These are phyloP conservation scores for Paramormyrops kingsleyae DNA, from an alignment of 2,113 vertebrate species.

Conservation along the genomic window DNA sequence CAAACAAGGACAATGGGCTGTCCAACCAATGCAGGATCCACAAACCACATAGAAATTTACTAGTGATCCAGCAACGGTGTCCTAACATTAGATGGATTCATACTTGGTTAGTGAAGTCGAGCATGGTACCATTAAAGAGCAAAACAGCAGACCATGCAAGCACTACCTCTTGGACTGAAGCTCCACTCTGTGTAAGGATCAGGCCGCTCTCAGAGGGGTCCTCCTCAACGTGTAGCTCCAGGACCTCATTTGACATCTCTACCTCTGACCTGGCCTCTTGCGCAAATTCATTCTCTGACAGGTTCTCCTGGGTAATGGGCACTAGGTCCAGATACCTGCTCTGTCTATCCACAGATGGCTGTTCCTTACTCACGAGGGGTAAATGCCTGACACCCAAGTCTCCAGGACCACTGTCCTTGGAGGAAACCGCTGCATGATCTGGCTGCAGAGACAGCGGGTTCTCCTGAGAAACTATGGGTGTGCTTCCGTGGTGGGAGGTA, in stretches of 20 bases:
- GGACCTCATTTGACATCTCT: conserved; percentile 43
- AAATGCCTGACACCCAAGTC: neutral
- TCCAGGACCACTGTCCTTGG: neutral
- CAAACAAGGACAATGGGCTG: neutral
- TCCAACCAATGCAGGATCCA: neutral
- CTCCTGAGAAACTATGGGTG: conserved; percentile 19
- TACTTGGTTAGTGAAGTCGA: neutral
- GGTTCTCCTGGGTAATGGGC: conserved; percentile 39
- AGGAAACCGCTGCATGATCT: conserved; percentile 23
- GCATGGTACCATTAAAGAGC: neutral
- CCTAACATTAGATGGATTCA: neutral
- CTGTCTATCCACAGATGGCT: conserved; percentile 37
- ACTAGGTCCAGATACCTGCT: conserved; percentile 52
- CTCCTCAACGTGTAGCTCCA: conserved; percentile 79
- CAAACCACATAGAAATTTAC: neutral
- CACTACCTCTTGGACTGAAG: conserved; percentile 70
- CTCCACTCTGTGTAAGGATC: conserved; percentile 45
- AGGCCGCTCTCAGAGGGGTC: conserved; percentile 40
- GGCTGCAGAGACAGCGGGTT: conserved; percentile 19
- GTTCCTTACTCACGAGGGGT: conserved; percentile 14
- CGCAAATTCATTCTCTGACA: conserved; percentile 27
- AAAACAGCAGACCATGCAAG: conserved; percentile 44
- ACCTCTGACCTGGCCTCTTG: conserved; percentile 34
- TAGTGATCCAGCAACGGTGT: neutral
- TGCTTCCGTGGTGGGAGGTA: conserved; percentile 13